These are phyloP conservation scores for Ypsolopha sequella DNA, from an alignment of 2,888 invertebrate species.

Conservation along the genomic window DNA sequence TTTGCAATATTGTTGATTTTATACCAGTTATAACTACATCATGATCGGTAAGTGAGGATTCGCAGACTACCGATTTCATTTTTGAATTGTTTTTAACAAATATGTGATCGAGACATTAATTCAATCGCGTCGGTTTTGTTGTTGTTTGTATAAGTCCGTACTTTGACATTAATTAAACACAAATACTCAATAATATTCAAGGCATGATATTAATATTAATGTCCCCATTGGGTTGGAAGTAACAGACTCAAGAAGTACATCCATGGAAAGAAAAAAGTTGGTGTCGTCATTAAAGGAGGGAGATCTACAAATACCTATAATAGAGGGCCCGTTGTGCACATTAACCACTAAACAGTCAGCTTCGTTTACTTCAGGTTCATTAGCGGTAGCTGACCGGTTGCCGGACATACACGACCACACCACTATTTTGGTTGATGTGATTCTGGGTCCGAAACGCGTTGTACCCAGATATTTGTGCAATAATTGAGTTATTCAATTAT, in stretches of 20 bases:
- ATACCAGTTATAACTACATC: neutral
- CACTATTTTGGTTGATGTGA: neutral
- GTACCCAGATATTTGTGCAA: neutral
- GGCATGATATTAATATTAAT: neutral
- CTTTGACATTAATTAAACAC: neutral
- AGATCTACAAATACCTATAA: no score
- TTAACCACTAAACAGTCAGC: no score
- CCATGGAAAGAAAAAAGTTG: neutral
- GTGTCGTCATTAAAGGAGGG: neutral
- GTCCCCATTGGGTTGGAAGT: neutral
- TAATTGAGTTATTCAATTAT: neutral
- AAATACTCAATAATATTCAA: neutral
- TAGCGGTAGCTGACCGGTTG: neutral
- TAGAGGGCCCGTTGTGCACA: neutral
- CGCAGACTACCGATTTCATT: neutral
- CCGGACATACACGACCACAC: neutral
- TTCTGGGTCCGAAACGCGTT: neutral
- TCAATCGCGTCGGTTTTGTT: neutral
- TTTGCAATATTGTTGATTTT: no score
- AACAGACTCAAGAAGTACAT: neutral
- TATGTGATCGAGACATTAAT: neutral
- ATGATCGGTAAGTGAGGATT: neutral
- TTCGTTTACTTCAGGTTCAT: neutral
- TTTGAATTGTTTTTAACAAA: neutral
- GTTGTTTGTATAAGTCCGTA: neutral